These are phyloP conservation scores for Poliocrania exsul DNA, from an alignment of 2,797 vertebrate species.

Conservation along the genomic window DNA sequence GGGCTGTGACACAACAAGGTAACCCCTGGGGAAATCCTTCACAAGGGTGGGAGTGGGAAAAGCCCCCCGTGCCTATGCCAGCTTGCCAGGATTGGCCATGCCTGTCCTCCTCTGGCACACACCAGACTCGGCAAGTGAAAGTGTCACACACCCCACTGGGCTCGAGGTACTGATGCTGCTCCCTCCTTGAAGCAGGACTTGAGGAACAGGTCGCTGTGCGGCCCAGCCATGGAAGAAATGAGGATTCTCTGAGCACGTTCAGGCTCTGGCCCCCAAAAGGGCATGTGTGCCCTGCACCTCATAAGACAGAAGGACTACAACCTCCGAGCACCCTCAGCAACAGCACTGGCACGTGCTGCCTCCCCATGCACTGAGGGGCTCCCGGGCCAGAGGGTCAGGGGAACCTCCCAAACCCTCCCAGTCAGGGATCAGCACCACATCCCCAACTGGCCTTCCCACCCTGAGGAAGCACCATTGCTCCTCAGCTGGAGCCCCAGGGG, in stretches of 20 bases:
- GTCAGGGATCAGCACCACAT: rapidly evolving
- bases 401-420: rapidly evolving
- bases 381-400: rapidly evolving
- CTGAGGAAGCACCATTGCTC: background rate
- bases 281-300: rapidly evolving
- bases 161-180: rapidly evolving
- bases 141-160: background rate
- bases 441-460: rapidly evolving
- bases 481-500: rapidly evolving
- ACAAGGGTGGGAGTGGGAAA: background rate
- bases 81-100: background rate
- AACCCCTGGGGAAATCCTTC: background rate
- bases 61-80: background rate
- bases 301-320: background rate
- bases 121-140: rapidly evolving
- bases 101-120: rapidly evolving
- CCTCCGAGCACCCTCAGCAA: background rate
- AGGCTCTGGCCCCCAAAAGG: rapidly evolving
- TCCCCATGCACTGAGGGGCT: rapidly evolving
- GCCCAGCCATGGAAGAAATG: rapidly evolving
- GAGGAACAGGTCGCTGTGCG: rapidly evolving
- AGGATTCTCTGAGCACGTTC: rapidly evolving
- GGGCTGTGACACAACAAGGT: rapidly evolving
- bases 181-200: background rate
- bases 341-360: rapidly evolving